A percentile compares a stretch with the other conserved stretches of the same genome.
These are phyloP conservation scores for Danaus melanippus DNA, from an alignment of 1,140 invertebrate species.

Conservation along the genomic window DNA sequence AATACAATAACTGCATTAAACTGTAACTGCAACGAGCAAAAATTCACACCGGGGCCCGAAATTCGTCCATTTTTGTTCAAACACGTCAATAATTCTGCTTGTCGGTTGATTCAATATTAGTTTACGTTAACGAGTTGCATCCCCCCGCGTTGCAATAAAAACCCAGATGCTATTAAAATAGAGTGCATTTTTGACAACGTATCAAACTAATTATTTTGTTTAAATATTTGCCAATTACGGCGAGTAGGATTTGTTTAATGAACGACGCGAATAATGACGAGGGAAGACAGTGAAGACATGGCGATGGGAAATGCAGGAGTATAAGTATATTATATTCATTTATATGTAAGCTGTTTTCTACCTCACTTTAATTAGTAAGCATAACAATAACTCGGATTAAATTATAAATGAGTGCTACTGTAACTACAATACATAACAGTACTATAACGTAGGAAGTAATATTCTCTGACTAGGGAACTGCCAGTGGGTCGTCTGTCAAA, in stretches of 20 bases:
- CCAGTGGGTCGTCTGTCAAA: no score
- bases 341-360: no score
- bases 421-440: no score
- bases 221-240: slow-evolving; percentile 47
- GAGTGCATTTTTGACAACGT: slow-evolving; percentile 15
- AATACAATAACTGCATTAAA: neutral
- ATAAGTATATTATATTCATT: no score
- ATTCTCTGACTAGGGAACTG: no score
- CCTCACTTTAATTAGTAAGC: no score
- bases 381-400: no score
- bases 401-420: no score
- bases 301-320: no score
- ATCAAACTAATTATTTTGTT: slow-evolving; percentile 38
- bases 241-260: slow-evolving; percentile 30
- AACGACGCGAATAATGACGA: slow-evolving; percentile 23
- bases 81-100: slow-evolving; percentile 36
- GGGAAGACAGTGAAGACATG: neutral
- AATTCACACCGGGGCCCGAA: slow-evolving; percentile 9
- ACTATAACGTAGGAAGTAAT: no score
- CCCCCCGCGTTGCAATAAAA: slow-evolving; percentile 5
- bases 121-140: slow-evolving; percentile 34
- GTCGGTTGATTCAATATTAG: slow-evolving; percentile 40
- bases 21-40: slow-evolving; percentile 12
- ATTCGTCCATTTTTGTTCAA: slow-evolving; percentile 39
- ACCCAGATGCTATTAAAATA: slow-evolving; percentile 15